A percentile compares a stretch with the other conserved stretches of the same genome.
These are phyloP conservation scores for Calyptommatus sinebrachiatus DNA, from an alignment of 2,113 vertebrate genomes.

Conservation along the genomic window DNA sequence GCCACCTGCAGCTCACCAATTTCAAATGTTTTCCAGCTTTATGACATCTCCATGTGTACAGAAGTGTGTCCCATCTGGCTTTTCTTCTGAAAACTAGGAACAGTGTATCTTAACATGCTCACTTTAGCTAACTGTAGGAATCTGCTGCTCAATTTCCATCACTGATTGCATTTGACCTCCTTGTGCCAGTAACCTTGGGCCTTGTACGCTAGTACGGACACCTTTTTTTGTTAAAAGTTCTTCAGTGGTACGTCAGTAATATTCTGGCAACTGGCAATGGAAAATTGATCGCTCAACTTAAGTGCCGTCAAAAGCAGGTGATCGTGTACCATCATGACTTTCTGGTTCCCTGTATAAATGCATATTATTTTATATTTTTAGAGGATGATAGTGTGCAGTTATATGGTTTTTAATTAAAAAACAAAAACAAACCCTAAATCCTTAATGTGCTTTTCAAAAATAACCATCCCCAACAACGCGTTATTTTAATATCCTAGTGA, in stretches of 20 bases:
- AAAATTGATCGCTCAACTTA: slow-evolving; percentile 52
- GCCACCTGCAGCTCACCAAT: slow-evolving; percentile 59
- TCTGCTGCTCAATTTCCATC: slow-evolving; percentile 48
- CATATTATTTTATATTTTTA: slow-evolving; percentile 81
- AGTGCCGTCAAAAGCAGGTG: slow-evolving; percentile 61
- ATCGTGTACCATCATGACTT: slow-evolving; percentile 58
- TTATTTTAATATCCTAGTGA: slow-evolving; percentile 66
- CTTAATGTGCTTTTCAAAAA: slow-evolving; percentile 68
- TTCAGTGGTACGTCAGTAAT: slow-evolving; percentile 27
- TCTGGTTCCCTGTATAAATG: slow-evolving; percentile 78
- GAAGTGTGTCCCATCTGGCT: slow-evolving; percentile 60
- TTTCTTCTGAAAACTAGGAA: slow-evolving; percentile 58
- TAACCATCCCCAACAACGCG: slow-evolving; percentile 63
- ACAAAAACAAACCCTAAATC: slow-evolving; percentile 44
- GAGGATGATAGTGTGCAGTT: slow-evolving; percentile 76
- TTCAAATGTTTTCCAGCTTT: slow-evolving; percentile 64
- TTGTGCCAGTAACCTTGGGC: slow-evolving; percentile 47
- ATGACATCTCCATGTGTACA: slow-evolving; percentile 70
- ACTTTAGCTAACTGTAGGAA: slow-evolving; percentile 45
- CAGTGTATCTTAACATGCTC: slow-evolving; percentile 52
- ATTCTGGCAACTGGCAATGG: slow-evolving; percentile 54
- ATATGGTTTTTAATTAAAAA: slow-evolving; percentile 46
- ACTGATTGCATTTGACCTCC: slow-evolving; percentile 25
- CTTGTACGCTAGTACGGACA: slow-evolving; percentile 40
- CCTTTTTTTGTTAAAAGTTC: slow-evolving; percentile 27